A percentile compares a stretch with the other conserved stretches of the same genome.
phyloP scores from a whole-genome alignment of 2,888 invertebrate genomes.

The Chirona hameri region DNA sequence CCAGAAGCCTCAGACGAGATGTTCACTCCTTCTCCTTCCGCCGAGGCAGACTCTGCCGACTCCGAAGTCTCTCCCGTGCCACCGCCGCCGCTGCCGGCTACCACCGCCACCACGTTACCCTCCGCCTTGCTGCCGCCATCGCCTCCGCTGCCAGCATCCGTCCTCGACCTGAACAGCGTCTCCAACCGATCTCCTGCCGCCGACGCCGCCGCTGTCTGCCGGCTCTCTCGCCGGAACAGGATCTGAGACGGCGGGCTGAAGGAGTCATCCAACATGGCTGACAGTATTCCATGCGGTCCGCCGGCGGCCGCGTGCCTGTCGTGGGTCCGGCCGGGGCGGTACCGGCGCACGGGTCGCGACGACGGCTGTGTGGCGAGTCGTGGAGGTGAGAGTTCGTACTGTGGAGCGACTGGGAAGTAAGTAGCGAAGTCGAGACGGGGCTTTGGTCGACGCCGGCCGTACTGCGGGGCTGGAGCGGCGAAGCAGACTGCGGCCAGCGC shows the following conservation, averaged over 20 bases:
- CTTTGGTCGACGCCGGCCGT: too few species aligned
- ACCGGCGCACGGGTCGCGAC: neutral
- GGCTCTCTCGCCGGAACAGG: neutral
- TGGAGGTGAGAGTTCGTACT: neutral
- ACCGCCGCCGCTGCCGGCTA: too few species aligned
- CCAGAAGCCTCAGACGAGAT: neutral
- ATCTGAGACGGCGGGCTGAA: neutral
- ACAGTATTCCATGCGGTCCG: neutral
- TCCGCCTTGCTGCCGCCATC: too few species aligned
- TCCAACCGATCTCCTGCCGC: too few species aligned
- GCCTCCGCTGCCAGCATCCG: too few species aligned
- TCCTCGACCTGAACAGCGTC: too few species aligned
- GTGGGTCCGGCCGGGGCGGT: neutral
- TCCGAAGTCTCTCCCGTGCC: too few species aligned
- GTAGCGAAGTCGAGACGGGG: neutral
- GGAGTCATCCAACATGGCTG: neutral
- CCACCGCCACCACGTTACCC: too few species aligned
- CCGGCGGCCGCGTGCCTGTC: conserved; percentile 2
- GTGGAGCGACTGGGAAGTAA: neutral
- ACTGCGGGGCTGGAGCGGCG: too few species aligned
- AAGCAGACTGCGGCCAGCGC: too few species aligned
- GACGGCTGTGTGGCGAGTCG: neutral
- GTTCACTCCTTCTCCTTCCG: neutral
- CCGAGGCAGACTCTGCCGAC: too few species aligned
- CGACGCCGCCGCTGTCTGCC: neutral